Evolutionary conservation across 2,888 invertebrate species (phyloP).

Genomic region (Acleris cristana): DNA sequence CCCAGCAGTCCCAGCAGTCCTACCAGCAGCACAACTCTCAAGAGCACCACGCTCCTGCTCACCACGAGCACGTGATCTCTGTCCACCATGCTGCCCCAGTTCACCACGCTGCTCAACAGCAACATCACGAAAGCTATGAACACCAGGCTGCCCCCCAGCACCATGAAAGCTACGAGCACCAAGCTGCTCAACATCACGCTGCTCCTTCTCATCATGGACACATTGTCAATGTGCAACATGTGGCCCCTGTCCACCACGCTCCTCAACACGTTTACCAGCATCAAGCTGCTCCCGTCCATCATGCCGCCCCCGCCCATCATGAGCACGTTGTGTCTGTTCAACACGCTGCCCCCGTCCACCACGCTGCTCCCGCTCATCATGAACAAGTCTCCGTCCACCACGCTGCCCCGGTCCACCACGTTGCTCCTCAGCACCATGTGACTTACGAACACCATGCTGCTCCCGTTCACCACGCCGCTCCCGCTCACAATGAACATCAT

Average conservation of each 20-base stretch:
- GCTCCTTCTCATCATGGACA: conserved; percentile 43
- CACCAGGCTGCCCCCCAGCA: conserved; percentile 37
- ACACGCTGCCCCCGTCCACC: conserved; percentile 36
- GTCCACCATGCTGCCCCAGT: conserved; percentile 14
- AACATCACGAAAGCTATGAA: conserved; percentile 25
- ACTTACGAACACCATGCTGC: conserved; percentile 37
- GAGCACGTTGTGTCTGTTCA: conserved; percentile 28
- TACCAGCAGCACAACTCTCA: conserved; percentile 4
- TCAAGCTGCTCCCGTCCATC: conserved; percentile 20
- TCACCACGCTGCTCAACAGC: conserved; percentile 34
- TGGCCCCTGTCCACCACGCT: conserved; percentile 19
- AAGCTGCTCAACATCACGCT: conserved; percentile 44
- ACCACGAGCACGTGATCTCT: conserved; percentile 19
- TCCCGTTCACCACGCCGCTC: conserved; percentile 3
- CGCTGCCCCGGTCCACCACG: neutral
- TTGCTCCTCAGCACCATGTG: conserved; percentile 15
- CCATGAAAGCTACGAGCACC: conserved; percentile 33
- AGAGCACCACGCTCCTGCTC: conserved; percentile 12
- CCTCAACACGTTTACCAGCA: conserved; percentile 29
- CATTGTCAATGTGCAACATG: conserved; percentile 17
- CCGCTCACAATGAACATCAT: conserved; percentile 36
- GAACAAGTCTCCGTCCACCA: conserved; percentile 10
- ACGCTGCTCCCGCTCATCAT: conserved; percentile 11
- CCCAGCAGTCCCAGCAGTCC: conserved; percentile 33
- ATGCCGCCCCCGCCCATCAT: conserved; percentile 39